Evolutionary conservation across 2,888 invertebrate species (phyloP).

Genomic region (Mesodorylaimus sp.): DNA sequence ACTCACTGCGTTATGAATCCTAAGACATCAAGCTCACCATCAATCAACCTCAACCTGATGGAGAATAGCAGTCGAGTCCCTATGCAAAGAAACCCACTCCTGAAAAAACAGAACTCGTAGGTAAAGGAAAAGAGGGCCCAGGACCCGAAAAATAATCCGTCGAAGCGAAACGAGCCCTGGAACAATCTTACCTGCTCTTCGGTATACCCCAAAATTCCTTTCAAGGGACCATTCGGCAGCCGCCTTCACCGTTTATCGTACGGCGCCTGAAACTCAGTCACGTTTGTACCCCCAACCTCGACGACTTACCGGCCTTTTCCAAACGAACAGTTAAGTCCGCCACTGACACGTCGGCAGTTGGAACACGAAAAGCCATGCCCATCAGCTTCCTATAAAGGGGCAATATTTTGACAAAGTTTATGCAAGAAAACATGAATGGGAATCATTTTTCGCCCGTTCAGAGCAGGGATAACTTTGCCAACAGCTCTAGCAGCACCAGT

Average conservation of each 20-base stretch:
- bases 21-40: too few species aligned
- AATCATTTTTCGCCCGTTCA: conserved; percentile 23
- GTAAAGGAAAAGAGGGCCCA: too few species aligned
- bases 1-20: too few species aligned
- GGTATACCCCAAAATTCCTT: conserved; percentile 80
- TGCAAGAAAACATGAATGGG: too few species aligned
- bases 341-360: conserved; percentile 87
- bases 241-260: conserved; percentile 71
- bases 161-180: too few species aligned
- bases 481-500: conserved; percentile 37
- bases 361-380: conserved; percentile 99
- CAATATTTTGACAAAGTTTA: too few species aligned
- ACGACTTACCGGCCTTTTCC: conserved; percentile 29
- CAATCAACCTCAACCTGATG: too few species aligned
- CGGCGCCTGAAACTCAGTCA: conserved; percentile 41
- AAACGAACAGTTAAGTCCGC: conserved; percentile 63
- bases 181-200: conserved; percentile 50
- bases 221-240: conserved; percentile 51
- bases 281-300: background rate
- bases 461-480: conserved; percentile 35
- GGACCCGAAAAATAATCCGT: too few species aligned
- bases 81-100: too few species aligned
- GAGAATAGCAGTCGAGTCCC: too few species aligned
- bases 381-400: conserved; percentile 55
- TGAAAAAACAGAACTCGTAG: too few species aligned